Base-by-base conservation (phyloP, 2,888 invertebrate species). In the Chloroclysta siterata region DNA sequence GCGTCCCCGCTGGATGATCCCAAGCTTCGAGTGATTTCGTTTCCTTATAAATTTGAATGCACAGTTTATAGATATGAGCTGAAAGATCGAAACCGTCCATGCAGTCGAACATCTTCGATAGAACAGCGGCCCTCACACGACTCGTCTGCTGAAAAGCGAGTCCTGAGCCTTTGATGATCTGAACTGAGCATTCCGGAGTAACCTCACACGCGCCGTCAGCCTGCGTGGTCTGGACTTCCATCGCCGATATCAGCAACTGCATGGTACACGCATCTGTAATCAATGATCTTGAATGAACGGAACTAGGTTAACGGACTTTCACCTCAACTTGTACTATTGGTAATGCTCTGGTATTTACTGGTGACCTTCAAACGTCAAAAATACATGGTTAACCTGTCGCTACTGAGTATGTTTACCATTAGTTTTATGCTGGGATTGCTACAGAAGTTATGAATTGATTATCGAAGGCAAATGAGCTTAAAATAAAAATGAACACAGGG, bases 41-140 rank as follows among this genome's bases (percentile, higher is more conserved):
- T 72, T 93, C 93, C 66, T 92, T 93, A 61, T 93, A 92, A 39
- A 89, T 84, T 66, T 92, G 91, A 60, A 91, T 89, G 71, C 93
- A 93, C 0, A 90, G 77, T 69, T 91, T 92, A 71, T 92, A 92
- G 63, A 93, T 89, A 33, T 88, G 84, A 0, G 93, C 90, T 0
- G 83, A 71, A 0, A 90, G 68, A 60, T 93, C 93, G 2, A 87
- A 65, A 7, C 84, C 85, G 51, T 90, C 90, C 79, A 91, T 81
- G 62, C 92, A 93, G 53, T 92, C 91, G 59, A 93, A 93, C 2
- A 88, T 69, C 17, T 86, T 83, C 1, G 89, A 83, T 5, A 93
- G 67, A 0, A 78, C 68, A 6, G 85, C 85, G 0, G 90, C 87
- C 14, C 88, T 81, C 0, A 91, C 73, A 3, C 92, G 81, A 62